phyloP scores from a whole-genome alignment of 2,888 invertebrate species.

The Malacosoma neustria region DNA sequence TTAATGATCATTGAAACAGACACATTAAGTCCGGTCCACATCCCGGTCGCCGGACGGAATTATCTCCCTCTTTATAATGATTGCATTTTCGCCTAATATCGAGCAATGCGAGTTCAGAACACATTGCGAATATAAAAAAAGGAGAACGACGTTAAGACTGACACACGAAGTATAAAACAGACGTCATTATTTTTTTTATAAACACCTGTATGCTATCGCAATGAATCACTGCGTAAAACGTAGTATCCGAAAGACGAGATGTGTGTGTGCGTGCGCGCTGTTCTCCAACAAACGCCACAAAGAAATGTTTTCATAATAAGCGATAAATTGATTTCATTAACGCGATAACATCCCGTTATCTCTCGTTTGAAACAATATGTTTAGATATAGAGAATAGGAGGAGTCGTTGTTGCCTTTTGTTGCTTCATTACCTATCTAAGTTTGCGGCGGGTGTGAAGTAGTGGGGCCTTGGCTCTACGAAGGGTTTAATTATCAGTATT shows the following conservation, averaged over 20 bases:
- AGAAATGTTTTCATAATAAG: constrained; percentile 17
- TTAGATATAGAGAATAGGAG: background rate
- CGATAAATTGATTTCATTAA: constrained; percentile 18
- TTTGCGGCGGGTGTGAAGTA: constrained; percentile 26
- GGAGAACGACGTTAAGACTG: constrained; percentile 19
- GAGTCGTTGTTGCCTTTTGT: constrained; percentile 9
- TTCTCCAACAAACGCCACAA: background rate
- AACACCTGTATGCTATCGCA: constrained; percentile 16
- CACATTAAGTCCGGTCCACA: constrained; percentile 13
- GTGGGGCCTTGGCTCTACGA: constrained; percentile 29
- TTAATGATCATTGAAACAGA: constrained; percentile 18
- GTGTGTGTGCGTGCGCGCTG: constrained; percentile 15
- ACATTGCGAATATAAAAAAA: constrained; percentile 22
- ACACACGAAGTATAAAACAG: constrained; percentile 18
- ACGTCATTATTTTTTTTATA: constrained; percentile 20
- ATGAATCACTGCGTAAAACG: constrained; percentile 25
- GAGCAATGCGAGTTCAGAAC: constrained; percentile 1
- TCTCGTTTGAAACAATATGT: background rate
- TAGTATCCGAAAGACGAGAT: constrained; percentile 12
- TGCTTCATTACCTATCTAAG: constrained; percentile 12
- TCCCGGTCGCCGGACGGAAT: background rate
- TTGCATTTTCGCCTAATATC: background rate
- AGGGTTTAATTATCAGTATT: constrained; percentile 38
- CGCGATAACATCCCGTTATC: constrained; percentile 8
- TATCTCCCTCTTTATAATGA: background rate